Evolutionary conservation across 1,140 invertebrate genomes (phyloP).

Genomic region (Caenorhabditis brenneri): DNA sequence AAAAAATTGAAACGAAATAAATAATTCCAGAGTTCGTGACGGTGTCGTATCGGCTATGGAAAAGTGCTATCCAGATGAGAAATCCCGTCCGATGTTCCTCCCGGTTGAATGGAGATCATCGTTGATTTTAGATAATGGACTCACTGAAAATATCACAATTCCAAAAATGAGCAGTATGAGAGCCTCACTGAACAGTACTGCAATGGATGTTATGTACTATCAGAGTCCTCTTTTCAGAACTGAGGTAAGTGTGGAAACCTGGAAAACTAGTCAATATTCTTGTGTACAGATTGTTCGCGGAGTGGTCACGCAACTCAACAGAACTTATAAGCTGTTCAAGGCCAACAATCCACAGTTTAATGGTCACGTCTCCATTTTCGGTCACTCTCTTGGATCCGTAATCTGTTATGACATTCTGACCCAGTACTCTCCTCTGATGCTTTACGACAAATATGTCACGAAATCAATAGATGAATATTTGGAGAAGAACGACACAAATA

Average conservation of each 20-base stretch:
- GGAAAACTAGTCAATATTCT: neutral
- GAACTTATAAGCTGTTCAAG: conserved; percentile 79
- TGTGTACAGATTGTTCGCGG: conserved; percentile 76
- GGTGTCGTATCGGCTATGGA: conserved; percentile 63
- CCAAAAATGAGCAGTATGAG: conserved; percentile 64
- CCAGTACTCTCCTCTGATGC: conserved; percentile 76
- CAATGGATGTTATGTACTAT: conserved; percentile 84
- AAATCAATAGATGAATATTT: conserved; percentile 61
- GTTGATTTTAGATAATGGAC: conserved; percentile 60
- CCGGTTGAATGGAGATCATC: conserved; percentile 69
- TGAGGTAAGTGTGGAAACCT: conserved; percentile 74
- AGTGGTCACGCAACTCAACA: conserved; percentile 78
- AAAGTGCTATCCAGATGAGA: conserved; percentile 66
- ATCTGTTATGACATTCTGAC: conserved; percentile 83
- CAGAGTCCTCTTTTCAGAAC: conserved; percentile 81
- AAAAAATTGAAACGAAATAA: too few relatives aligned
- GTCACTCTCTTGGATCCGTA: conserved; percentile 82
- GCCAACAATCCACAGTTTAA: conserved; percentile 78
- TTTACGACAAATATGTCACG: conserved; percentile 73
- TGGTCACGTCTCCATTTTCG: conserved; percentile 80
- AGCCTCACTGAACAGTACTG: conserved; percentile 74
- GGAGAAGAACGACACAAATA: neutral
- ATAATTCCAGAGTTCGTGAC: conserved; percentile 69
- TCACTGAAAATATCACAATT: conserved; percentile 66
- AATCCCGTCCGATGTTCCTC: conserved; percentile 67